These are phyloP conservation scores for Metridium senile DNA, from an alignment of 92 coral and sea anemone species.

Conservation along the genomic window DNA sequence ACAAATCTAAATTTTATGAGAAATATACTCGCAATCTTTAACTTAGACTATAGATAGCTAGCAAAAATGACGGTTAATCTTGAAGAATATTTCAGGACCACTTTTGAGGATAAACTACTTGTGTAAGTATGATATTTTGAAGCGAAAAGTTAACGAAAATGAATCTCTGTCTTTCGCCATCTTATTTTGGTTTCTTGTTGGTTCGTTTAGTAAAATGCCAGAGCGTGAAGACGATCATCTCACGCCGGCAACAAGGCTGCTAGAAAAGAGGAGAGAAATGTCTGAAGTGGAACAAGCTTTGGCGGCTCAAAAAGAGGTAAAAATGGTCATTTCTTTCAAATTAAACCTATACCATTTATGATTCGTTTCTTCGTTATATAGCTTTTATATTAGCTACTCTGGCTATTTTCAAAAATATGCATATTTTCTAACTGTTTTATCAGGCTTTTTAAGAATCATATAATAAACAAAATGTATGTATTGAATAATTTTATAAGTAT, in stretches of 20 bases:
- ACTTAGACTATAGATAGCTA: background rate
- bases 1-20: background rate
- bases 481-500: no score
- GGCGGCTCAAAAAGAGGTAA: conserved; percentile 96
- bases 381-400: no score
- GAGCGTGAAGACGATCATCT: conserved; percentile 98
- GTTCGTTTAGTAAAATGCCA: conserved; percentile 87
- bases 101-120: conserved; percentile 98
- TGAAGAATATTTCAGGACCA: conserved; percentile 97
- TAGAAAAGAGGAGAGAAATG: conserved; percentile 98
- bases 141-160: background rate
- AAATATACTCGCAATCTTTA: background rate
- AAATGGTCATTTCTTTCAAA: no score
- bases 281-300: conserved; percentile 98
- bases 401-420: no score
- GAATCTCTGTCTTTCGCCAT: background rate
- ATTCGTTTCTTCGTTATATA: no score
- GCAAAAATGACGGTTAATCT: conserved; percentile 87
- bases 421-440: no score
- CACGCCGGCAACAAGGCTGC: conserved; percentile 97
- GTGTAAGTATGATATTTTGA: conserved; percentile 73
- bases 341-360: no score
- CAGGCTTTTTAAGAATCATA: no score
- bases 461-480: no score
- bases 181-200: conserved; percentile 1